Conservation (phyloP, 2,888 invertebrate genomes). For the Chromoteleia sp. region DNA sequence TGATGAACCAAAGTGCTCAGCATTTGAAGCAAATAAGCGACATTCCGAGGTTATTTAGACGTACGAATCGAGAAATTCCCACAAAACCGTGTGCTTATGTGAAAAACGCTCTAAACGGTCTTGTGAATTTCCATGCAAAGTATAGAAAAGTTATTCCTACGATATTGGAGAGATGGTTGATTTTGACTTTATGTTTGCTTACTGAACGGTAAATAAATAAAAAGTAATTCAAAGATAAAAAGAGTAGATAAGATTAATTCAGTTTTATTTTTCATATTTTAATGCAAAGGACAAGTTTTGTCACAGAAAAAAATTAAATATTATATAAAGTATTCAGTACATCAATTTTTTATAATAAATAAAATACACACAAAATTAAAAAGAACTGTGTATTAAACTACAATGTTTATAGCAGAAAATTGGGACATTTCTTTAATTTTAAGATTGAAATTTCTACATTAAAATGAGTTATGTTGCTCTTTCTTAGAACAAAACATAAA, state of each 20-base stretch:
- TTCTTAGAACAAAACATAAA: too few species aligned
- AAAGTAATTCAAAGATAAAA: background rate
- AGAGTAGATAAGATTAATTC: background rate
- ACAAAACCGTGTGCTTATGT: constrained; percentile 92
- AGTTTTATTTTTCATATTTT: too few species aligned
- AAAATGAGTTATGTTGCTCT: too few species aligned
- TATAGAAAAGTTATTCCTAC: constrained; percentile 84
- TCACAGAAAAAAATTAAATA: too few species aligned
- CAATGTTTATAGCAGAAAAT: too few species aligned
- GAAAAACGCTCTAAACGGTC: constrained; percentile 87
- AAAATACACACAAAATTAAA: too few species aligned
- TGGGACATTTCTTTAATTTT: too few species aligned
- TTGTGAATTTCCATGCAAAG: constrained; percentile 87
- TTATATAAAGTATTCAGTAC: too few species aligned
- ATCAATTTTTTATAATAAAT: too few species aligned
- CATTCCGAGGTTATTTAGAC: constrained; percentile 95
- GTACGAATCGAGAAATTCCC: constrained; percentile 95
- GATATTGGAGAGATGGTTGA: constrained; percentile 83
- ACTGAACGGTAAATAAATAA: constrained; percentile 84
- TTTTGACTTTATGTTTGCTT: constrained; percentile 84
- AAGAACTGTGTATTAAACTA: too few species aligned
- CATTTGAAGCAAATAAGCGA: constrained; percentile 94
- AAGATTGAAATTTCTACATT: too few species aligned
- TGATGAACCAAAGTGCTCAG: constrained; percentile 85
- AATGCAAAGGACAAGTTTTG: too few species aligned